phyloP scores from a whole-genome alignment of 1,140 invertebrate genomes.

The Chymomyza costata region DNA sequence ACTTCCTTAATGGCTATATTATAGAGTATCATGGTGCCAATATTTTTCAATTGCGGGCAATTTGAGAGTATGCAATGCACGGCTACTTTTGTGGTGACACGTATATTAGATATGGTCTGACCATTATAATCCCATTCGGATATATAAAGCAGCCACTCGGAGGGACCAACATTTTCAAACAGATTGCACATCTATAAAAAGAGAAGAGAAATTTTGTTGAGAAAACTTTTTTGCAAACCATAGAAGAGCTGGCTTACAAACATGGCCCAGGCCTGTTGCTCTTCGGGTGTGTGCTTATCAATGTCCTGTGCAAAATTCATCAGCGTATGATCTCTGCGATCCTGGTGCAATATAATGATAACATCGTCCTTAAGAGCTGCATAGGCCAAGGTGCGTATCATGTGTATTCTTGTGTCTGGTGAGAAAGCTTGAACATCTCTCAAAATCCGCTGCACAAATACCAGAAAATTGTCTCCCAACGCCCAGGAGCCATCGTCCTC shows the following conservation, averaged over 20 bases:
- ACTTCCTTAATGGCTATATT: constrained; percentile 97
- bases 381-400: constrained; percentile 83
- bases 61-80: constrained; percentile 90
- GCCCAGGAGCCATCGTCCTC: constrained; percentile 94
- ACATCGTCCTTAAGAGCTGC: constrained; percentile 92
- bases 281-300: constrained; percentile 84
- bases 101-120: constrained; percentile 88
- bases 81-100: constrained; percentile 92
- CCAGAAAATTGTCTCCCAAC: constrained; percentile 89
- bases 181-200: constrained; percentile 87
- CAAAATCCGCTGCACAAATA: constrained; percentile 83
- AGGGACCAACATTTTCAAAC: constrained; percentile 91
- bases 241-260: too few species aligned
- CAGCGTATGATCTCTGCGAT: constrained; percentile 89
- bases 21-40: constrained; percentile 90
- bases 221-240: too few species aligned
- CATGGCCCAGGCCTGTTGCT: constrained; percentile 86
- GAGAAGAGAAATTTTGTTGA: too few species aligned
- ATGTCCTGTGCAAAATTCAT: constrained; percentile 93
- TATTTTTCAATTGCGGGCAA: constrained; percentile 82
- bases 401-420: constrained; percentile 78
- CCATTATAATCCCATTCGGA: constrained; percentile 89
- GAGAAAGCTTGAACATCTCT: constrained; percentile 79
- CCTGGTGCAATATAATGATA: constrained; percentile 92
- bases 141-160: constrained; percentile 95